Percentiles rank a stretch among this genome's conserved stretches.
phyloP scores from a whole-genome alignment of 2,113 vertebrate genomes.

The Myrmecobius fasciatus region DNA sequence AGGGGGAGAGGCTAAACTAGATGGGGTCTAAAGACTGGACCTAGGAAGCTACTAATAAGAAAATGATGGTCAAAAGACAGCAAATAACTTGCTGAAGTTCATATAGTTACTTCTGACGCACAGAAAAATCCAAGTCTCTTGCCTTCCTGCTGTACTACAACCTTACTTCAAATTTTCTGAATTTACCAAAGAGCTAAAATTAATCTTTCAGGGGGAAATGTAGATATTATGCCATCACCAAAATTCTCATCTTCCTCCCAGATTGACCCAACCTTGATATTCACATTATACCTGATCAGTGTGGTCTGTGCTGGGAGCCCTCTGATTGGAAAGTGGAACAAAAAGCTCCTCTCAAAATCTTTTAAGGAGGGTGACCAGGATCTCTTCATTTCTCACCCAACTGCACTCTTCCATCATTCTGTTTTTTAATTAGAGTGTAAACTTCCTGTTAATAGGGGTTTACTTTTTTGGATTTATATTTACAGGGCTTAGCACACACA shows the following conservation, averaged over 20 bases:
- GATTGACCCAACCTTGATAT: background rate
- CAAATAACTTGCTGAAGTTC: background rate
- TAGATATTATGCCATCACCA: background rate
- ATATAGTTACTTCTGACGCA: background rate
- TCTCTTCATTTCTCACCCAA: background rate
- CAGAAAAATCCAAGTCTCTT: background rate
- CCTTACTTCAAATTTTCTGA: background rate
- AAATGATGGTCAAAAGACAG: background rate
- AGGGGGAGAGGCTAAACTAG: fast-evolving
- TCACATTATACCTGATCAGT: background rate
- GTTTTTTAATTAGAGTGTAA: background rate
- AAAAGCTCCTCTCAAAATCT: background rate
- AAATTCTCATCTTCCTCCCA: background rate
- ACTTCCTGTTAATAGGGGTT: background rate
- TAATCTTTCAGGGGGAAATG: background rate
- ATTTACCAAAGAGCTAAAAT: background rate
- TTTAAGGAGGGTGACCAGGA: background rate
- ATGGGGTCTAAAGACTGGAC: background rate
- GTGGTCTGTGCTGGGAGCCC: background rate
- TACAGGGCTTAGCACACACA: background rate
- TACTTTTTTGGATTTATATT: background rate
- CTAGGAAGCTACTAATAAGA: background rate
- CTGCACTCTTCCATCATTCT: background rate
- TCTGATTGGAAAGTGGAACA: background rate
- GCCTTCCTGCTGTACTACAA: background rate